phyloP scores from a whole-genome alignment of 2,113 vertebrate genomes.

The Uria lomvia region DNA sequence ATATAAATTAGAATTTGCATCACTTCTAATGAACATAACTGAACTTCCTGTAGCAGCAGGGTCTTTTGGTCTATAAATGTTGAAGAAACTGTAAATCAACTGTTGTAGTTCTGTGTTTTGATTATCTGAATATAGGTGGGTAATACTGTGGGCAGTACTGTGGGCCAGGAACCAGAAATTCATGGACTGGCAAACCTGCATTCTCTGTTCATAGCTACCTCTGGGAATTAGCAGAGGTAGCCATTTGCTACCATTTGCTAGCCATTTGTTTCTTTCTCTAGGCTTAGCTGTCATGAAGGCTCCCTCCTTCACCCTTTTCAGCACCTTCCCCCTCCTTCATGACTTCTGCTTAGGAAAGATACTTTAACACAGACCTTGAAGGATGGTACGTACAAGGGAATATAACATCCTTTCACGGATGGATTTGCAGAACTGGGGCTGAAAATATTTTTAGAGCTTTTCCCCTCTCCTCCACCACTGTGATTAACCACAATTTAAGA shows the following conservation, averaged over 20 bases:
- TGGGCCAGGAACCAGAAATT: not conserved
- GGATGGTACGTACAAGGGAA: not conserved
- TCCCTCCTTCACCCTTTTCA: not conserved
- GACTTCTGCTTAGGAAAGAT: not conserved
- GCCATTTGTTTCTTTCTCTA: not conserved
- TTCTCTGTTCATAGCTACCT: not conserved
- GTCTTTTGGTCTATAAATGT: not conserved
- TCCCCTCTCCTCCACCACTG: not conserved
- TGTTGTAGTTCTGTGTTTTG: not conserved
- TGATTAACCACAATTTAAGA: not conserved
- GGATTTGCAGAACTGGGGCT: not conserved
- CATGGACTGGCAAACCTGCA: rapidly evolving
- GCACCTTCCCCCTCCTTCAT: not conserved
- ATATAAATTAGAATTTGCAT: not conserved
- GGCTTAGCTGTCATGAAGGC: not conserved
- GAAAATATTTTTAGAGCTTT: not conserved
- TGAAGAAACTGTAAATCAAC: not conserved
- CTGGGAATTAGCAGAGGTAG: not conserved
- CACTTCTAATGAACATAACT: not conserved
- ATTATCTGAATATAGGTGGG: not conserved
- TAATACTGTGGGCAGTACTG: not conserved
- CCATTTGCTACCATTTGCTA: not conserved
- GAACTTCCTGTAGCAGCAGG: not conserved
- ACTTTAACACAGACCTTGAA: not conserved
- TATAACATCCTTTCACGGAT: not conserved